Conservation (phyloP, 2,888 invertebrate genomes). For the Eilema caniola region DNA sequence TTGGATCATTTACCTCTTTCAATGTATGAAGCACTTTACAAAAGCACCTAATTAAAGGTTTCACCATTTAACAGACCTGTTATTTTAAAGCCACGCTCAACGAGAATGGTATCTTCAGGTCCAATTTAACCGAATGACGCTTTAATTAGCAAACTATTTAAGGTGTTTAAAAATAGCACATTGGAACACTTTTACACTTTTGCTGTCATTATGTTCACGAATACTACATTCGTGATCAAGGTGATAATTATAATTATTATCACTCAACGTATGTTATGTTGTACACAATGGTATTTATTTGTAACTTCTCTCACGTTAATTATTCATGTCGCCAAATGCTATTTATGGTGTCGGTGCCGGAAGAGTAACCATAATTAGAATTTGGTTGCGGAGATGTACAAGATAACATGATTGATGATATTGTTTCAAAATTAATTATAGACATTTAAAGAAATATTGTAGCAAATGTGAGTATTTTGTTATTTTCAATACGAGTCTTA, state of each 20-base stretch:
- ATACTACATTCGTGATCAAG: constrained; percentile 28
- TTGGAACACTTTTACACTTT: constrained; percentile 24
- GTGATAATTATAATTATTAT: constrained; percentile 21
- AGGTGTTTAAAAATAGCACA: constrained; percentile 36
- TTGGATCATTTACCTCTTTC: constrained; percentile 2
- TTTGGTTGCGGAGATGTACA: neutral
- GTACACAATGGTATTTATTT: constrained; percentile 27
- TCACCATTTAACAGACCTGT: constrained; percentile 22
- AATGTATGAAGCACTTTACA: neutral
- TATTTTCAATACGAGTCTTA: too few relatives aligned
- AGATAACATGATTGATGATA: neutral
- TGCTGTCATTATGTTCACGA: constrained; percentile 10
- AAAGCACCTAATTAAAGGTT: neutral
- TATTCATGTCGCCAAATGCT: constrained; percentile 8
- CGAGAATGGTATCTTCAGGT: constrained; percentile 19
- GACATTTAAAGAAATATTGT: neutral
- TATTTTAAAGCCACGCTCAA: constrained; percentile 34
- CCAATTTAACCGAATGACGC: constrained; percentile 35
- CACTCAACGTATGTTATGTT: constrained; percentile 9
- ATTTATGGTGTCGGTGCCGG: neutral
- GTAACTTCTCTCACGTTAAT: constrained; percentile 9
- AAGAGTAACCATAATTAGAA: neutral
- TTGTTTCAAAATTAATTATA: neutral
- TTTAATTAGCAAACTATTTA: constrained; percentile 44
- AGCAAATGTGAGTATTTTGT: neutral